Evolutionary conservation across 2,888 invertebrate genomes (phyloP).

Genomic region (Xestia c-nigrum): DNA sequence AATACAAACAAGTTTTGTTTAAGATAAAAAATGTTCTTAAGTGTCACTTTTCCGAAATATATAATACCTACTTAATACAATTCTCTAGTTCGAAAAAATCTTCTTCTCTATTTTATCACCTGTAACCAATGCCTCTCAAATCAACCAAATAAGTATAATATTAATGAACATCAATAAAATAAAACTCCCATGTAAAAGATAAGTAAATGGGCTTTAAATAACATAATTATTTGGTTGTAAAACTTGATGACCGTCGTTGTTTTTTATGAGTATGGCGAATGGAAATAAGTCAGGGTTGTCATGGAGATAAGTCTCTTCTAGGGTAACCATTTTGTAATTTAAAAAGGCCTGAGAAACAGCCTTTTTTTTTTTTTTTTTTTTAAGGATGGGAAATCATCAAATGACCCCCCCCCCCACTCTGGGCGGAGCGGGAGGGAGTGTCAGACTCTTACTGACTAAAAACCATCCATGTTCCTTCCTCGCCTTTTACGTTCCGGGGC

Average conservation of each 20-base stretch:
- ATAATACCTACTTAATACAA: no score
- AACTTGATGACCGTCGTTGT: conserved; percentile 59
- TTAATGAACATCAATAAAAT: conserved; percentile 37
- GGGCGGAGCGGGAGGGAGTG: no score
- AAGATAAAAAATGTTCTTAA: no score
- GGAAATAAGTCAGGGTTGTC: conserved; percentile 27
- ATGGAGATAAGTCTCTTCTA: conserved; percentile 29
- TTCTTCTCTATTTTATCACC: not conserved
- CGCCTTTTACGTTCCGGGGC: no score
- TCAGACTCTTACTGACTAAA: no score
- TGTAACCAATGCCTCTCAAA: not conserved
- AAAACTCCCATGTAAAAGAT: conserved; percentile 45
- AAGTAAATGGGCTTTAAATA: conserved; percentile 51
- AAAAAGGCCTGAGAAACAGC: not conserved
- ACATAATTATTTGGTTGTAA: conserved; percentile 61
- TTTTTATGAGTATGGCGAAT: conserved; percentile 54
- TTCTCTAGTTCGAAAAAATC: not conserved
- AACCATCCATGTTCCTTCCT: no score
- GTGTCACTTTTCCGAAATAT: no score
- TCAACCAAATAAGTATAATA: conserved; percentile 15
- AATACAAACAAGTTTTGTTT: no score
- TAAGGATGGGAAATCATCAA: no score
- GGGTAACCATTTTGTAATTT: not conserved
- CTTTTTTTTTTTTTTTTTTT: no score
- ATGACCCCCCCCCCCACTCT: no score